Percentiles rank a stretch among this genome's conserved stretches.
Evolutionary conservation across 2,797 vertebrate genomes (phyloP).

Genomic region (Cyclopterus lumpus): DNA sequence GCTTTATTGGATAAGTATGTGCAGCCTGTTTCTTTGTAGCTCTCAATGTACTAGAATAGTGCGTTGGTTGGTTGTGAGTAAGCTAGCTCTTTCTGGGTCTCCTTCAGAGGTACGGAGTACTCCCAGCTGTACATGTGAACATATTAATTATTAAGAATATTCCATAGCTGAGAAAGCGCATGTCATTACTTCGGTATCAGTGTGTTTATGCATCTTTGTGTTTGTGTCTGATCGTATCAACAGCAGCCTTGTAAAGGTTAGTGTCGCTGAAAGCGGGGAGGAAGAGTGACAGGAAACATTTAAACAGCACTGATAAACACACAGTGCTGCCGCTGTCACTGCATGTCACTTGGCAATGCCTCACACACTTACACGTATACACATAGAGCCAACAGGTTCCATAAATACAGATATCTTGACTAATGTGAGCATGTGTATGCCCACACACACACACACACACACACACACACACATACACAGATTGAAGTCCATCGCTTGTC

Average conservation of each 20-base stretch:
- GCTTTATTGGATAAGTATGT: too few relatives aligned
- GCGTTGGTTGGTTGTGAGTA: too few relatives aligned
- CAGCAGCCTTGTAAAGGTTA: slow-evolving; percentile 65
- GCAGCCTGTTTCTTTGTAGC: too few relatives aligned
- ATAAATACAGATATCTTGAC: slow-evolving; percentile 5
- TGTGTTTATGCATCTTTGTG: slow-evolving; percentile 16
- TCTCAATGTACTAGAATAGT: too few relatives aligned
- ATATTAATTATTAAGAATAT: not conserved
- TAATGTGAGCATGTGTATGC: not conserved
- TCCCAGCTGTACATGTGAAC: too few relatives aligned
- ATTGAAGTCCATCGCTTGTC: slow-evolving; percentile 51
- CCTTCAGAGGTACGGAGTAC: too few relatives aligned
- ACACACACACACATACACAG: slow-evolving; percentile 15
- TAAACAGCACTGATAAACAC: slow-evolving; percentile 68
- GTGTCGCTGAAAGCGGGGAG: slow-evolving; percentile 29
- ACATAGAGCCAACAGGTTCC: not conserved
- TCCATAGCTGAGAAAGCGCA: not conserved
- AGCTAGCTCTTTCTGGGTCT: too few relatives aligned
- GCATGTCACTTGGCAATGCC: slow-evolving; percentile 30
- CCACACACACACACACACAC: not conserved
- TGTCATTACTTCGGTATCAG: slow-evolving; percentile 4
- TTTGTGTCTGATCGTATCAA: slow-evolving; percentile 56
- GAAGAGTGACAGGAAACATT: slow-evolving; percentile 78
- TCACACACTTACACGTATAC: slow-evolving; percentile 14
- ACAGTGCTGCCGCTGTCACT: slow-evolving; percentile 29